phyloP scores from a whole-genome alignment of 2,888 invertebrate genomes.

The Protula sp. region DNA sequence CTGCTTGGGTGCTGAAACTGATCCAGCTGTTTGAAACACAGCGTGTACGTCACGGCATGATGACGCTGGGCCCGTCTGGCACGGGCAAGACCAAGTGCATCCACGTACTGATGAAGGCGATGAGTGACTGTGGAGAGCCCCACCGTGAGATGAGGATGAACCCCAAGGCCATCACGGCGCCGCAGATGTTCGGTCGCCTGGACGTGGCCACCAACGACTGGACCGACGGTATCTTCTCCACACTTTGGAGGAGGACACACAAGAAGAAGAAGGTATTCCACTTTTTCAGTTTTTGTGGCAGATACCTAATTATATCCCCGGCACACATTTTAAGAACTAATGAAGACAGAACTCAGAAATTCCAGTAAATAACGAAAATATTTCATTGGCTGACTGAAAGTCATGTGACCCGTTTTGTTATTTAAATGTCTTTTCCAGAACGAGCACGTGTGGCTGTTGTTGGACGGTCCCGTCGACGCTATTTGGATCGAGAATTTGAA shows the following conservation, averaged over 20 bases:
- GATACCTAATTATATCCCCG: neutral
- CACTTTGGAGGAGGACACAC: constrained; percentile 90
- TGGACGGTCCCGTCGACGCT: constrained; percentile 55
- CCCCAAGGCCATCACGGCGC: constrained; percentile 93
- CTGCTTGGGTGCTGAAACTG: constrained; percentile 90
- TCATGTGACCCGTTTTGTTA: no score
- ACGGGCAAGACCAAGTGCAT: constrained; percentile 85
- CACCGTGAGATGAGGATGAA: constrained; percentile 98
- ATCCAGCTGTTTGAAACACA: constrained; percentile 68
- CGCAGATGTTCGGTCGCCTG: constrained; percentile 94
- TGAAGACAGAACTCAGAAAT: neutral
- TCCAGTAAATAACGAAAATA: neutral
- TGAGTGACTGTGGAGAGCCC: constrained; percentile 76
- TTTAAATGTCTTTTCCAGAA: constrained; percentile 41
- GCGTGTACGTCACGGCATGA: constrained; percentile 55
- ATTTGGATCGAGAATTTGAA: constrained; percentile 56
- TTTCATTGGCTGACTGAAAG: no score
- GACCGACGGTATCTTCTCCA: constrained; percentile 97
- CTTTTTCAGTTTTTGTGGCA: no score
- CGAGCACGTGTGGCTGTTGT: constrained; percentile 53
- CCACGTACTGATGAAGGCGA: constrained; percentile 61
- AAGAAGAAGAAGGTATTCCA: constrained; percentile 73
- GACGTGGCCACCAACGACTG: constrained; percentile 98
- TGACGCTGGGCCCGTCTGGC: constrained; percentile 52
- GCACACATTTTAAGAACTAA: neutral